Evolutionary conservation across 2,888 invertebrate species (phyloP), one percentile per base, ranked within the genome.

Genomic region (Caenorhabditis sp.): DNA sequence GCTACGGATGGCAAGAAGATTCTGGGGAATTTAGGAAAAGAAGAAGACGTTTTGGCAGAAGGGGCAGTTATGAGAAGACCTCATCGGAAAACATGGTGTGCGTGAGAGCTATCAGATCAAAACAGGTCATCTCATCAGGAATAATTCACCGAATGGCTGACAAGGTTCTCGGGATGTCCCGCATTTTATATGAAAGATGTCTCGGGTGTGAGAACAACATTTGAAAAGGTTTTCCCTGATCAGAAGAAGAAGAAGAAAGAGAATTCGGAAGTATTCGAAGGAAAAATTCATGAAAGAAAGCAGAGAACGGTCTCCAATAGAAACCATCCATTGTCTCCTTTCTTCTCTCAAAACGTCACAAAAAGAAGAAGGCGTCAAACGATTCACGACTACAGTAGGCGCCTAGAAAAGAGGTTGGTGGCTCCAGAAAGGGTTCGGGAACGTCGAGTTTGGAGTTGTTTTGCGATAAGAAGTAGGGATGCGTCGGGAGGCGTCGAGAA

Each of bases 51-150:
- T 44, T 68, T 56, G 56, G 37, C 26, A 28, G 28, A n/a, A n/a
- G n/a, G n/a, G n/a, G 2, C n/a, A 28, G n/a, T 55, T 28, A 28
- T 28, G 22, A 55, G 24, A 26, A 22, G 5, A 47, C 20, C 9
- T 22, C 44, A 69, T 70, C 70, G 35, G 28, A 68, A 58, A 69
- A 69, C 68, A 69, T 69, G 18, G 47, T 47, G n/a, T 69, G 68
- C 68, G 58, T 69, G 68, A 47, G 50, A 28, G 50, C 11, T 18
- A 32, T 22, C 22, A 24, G 50, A 22, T 58, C 50, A 69, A 55
- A 69, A 58, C 68, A 69, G 58, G 40, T 58, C 68, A 68, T 47
- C 3, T 47, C 18, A 47, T n/a, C 5, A n/a, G 18, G 47, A 47
- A 47, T 47, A 11, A 32, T 32, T 32, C 15, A 15, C n/a, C n/a